Evolutionary conservation across 2,888 invertebrate species (phyloP).

Genomic region (Herminia tarsipennalis): DNA sequence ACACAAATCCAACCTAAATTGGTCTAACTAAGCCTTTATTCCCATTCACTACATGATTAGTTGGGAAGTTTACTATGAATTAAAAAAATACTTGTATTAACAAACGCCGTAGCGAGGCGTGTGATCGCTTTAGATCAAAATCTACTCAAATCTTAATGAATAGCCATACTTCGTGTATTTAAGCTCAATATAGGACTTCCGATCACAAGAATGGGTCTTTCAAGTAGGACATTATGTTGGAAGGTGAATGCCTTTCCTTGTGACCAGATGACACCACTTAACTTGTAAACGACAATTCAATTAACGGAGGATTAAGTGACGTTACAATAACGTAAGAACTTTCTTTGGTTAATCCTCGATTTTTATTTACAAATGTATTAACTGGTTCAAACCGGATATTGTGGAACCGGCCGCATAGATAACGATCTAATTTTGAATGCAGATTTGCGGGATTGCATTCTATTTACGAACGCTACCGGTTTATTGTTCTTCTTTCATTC

Average conservation of each 20-base stretch:
- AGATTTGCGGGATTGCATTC: slow-evolving; percentile 66
- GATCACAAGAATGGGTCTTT: slow-evolving; percentile 24
- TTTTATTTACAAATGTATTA: slow-evolving; percentile 42
- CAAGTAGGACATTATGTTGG: slow-evolving; percentile 27
- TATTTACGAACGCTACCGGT: slow-evolving; percentile 42
- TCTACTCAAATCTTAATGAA: slow-evolving; percentile 33
- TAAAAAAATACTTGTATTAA: slow-evolving; percentile 21
- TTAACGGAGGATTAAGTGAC: slow-evolving; percentile 43
- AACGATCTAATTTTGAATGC: slow-evolving; percentile 76
- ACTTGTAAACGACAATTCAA: slow-evolving; percentile 42
- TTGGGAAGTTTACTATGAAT: slow-evolving; percentile 17
- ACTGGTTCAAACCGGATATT: slow-evolving; percentile 51
- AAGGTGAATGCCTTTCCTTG: slow-evolving; percentile 34
- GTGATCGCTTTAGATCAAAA: slow-evolving; percentile 34
- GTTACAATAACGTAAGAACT: slow-evolving; percentile 35
- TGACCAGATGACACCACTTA: slow-evolving; percentile 50
- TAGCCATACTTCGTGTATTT: slow-evolving; percentile 16
- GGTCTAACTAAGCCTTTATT: slow-evolving; percentile 4
- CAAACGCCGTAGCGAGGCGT: slow-evolving; percentile 28
- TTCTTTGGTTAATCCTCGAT: slow-evolving; percentile 42
- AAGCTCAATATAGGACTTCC: slow-evolving; percentile 29
- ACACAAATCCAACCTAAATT: slow-evolving; percentile 12
- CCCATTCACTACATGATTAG: slow-evolving; percentile 35
- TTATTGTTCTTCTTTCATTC: slow-evolving; percentile 32
- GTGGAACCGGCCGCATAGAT: slow-evolving; percentile 68